These are phyloP conservation scores for Solea senegalensis DNA, from an alignment of 2,113 vertebrate genomes.

Conservation along the genomic window DNA sequence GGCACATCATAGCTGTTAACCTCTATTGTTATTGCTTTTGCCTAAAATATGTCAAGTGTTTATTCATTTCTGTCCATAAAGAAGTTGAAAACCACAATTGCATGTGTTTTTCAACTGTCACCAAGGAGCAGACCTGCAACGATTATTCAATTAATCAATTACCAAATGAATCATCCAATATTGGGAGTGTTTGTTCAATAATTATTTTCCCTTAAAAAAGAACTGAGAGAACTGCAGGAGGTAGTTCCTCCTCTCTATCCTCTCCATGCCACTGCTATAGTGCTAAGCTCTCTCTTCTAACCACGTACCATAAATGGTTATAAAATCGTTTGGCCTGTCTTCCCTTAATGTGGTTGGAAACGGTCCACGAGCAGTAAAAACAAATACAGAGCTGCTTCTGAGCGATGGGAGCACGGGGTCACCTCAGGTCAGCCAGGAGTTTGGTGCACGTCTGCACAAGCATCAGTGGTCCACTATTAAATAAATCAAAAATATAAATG, in stretches of 20 bases:
- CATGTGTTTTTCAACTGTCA: no score
- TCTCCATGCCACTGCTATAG: slow-evolving; percentile 18
- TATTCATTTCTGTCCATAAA: no score
- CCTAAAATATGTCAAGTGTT: no score
- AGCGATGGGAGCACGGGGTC: slow-evolving; percentile 39
- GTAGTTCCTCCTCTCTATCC: slow-evolving; percentile 10
- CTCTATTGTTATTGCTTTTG: no score
- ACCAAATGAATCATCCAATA: no score
- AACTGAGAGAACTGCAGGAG: no score
- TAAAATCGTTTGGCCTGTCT: slow-evolving; percentile 30
- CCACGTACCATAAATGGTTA: slow-evolving; percentile 72
- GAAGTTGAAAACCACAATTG: no score
- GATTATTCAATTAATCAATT: no score
- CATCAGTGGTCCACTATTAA: background rate
- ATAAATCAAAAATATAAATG: background rate
- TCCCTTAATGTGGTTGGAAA: slow-evolving; percentile 60
- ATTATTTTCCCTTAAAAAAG: no score
- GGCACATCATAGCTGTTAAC: no score
- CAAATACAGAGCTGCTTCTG: slow-evolving; percentile 56
- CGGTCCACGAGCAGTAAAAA: slow-evolving; percentile 52
- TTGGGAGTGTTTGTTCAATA: no score
- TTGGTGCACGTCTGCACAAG: background rate
- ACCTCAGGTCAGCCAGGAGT: slow-evolving; percentile 37
- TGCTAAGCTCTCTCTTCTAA: slow-evolving; percentile 16
- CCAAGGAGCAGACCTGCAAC: no score